A percentile compares a stretch with the other conserved stretches of the same genome.
Evolutionary conservation across 2,113 vertebrate genomes (phyloP).

Genomic region (Toxotes chatareus): DNA sequence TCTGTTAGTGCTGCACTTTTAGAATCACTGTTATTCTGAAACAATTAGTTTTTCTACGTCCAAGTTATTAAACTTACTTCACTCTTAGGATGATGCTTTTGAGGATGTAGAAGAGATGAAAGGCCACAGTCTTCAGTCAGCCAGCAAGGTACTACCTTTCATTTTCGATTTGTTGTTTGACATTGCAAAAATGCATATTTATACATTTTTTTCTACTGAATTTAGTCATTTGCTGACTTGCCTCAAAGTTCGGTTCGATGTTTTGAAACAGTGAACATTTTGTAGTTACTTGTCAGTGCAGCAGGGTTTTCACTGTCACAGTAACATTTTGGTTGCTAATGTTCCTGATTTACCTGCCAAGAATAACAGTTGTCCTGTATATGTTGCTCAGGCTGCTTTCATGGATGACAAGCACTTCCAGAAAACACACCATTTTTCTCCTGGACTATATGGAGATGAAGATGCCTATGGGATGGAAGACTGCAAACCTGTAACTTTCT

Average conservation of each 20-base stretch:
- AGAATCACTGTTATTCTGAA: too few relatives aligned
- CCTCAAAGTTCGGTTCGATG: too few relatives aligned
- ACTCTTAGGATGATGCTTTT: conserved; percentile 25
- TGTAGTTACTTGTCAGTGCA: not conserved
- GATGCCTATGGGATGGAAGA: conserved; percentile 24
- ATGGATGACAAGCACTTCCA: conserved; percentile 22
- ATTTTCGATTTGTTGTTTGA: too few relatives aligned
- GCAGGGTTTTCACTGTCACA: not conserved
- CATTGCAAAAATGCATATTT: too few relatives aligned
- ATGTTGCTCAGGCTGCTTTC: conserved; percentile 31
- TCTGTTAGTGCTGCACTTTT: too few relatives aligned
- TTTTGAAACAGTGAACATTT: not conserved
- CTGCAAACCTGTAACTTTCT: conserved; percentile 57
- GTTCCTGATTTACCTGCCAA: not conserved
- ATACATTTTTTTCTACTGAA: too few relatives aligned
- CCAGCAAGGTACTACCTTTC: conserved; percentile 18
- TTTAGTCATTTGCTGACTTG: too few relatives aligned
- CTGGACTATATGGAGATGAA: conserved; percentile 18
- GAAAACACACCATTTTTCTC: conserved; percentile 9
- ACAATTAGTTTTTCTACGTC: too few relatives aligned
- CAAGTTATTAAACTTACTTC: not conserved
- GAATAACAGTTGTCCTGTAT: not conserved
- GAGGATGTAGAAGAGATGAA: conserved; percentile 25
- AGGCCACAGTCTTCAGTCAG: conserved; percentile 1
- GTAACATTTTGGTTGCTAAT: not conserved